Evolutionary conservation across 2,888 invertebrate genomes (phyloP).

Genomic region (Catocala nupta): DNA sequence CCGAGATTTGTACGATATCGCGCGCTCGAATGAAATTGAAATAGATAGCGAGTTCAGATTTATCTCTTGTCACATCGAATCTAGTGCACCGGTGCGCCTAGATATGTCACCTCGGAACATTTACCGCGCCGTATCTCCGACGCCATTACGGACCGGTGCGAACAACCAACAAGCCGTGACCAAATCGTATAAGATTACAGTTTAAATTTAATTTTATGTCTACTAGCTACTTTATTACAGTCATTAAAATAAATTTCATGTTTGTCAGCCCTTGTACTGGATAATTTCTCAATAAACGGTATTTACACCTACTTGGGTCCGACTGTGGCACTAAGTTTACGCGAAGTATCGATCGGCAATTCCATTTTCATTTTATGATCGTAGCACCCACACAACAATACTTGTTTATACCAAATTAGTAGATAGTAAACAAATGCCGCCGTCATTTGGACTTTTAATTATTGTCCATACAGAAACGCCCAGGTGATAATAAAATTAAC

Average conservation of each 20-base stretch:
- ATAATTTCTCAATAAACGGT: conserved; percentile 48
- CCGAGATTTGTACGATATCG: conserved; percentile 82
- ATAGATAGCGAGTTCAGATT: conserved; percentile 78
- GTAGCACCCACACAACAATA: conserved; percentile 46
- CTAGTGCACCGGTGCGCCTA: conserved; percentile 79
- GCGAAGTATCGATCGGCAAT: conserved; percentile 18
- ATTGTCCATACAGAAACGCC: conserved; percentile 53
- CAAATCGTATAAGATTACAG: conserved; percentile 56
- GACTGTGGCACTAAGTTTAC: conserved; percentile 8
- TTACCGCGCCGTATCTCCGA: conserved; percentile 61
- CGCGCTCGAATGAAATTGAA: conserved; percentile 81
- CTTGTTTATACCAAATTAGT: conserved; percentile 53
- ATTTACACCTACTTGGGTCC: conserved; percentile 38
- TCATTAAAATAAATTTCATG: conserved; percentile 52
- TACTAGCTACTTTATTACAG: conserved; percentile 45
- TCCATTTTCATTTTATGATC: conserved; percentile 36
- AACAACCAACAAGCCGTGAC: conserved; percentile 56
- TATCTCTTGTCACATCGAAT: conserved; percentile 81
- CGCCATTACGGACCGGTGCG: conserved; percentile 47
- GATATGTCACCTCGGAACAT: conserved; percentile 73
- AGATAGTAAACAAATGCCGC: conserved; percentile 44
- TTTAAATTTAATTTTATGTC: conserved; percentile 53
- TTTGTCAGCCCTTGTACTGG: conserved; percentile 36
- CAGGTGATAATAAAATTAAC: conserved; percentile 50
- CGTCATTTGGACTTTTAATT: conserved; percentile 46